Percentiles rank a stretch among this genome's conserved stretches.
Evolutionary conservation across 2,888 invertebrate species (phyloP).

Genomic region (Rhingia campestris): DNA sequence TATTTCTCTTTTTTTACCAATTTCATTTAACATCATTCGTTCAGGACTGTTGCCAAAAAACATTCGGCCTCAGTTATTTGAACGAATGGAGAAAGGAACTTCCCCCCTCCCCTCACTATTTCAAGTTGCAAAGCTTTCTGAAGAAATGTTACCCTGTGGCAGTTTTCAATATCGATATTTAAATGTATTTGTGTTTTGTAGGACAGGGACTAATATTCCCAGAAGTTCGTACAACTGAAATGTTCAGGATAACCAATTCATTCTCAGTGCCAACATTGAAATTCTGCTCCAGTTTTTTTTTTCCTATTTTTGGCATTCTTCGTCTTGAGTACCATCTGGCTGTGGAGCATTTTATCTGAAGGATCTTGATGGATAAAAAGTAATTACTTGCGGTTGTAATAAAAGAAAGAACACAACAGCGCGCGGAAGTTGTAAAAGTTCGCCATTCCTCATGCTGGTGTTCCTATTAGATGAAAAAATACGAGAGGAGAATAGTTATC

Average conservation of each 20-base stretch:
- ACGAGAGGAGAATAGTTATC: constrained; percentile 4
- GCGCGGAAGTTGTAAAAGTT: constrained; percentile 33
- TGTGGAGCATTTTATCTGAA: neutral
- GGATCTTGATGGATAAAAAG: constrained; percentile 48
- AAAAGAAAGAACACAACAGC: constrained; percentile 11
- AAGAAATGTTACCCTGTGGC: neutral
- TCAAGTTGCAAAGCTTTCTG: neutral
- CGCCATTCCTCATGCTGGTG: constrained; percentile 35
- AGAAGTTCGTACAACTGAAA: neutral
- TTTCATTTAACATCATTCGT: neutral
- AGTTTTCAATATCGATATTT: constrained; percentile 24
- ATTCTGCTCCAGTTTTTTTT: neutral
- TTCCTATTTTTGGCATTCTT: constrained; percentile 10
- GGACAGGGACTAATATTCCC: constrained; percentile 14
- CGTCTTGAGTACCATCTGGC: constrained; percentile 14
- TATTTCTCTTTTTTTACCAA: neutral
- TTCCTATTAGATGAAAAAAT: constrained; percentile 11
- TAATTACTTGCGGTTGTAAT: constrained; percentile 48
- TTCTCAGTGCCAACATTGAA: constrained; percentile 27
- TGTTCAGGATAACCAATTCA: constrained; percentile 33
- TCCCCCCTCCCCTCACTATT: too few relatives aligned
- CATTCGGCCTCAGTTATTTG: neutral
- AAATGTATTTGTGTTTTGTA: constrained; percentile 3
- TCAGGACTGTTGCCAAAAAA: neutral
- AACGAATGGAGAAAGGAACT: neutral